Evolutionary conservation across 2,797 vertebrate species (phyloP), one percentile per base, ranked within the genome.

Genomic region (Simalia tracyae): DNA sequence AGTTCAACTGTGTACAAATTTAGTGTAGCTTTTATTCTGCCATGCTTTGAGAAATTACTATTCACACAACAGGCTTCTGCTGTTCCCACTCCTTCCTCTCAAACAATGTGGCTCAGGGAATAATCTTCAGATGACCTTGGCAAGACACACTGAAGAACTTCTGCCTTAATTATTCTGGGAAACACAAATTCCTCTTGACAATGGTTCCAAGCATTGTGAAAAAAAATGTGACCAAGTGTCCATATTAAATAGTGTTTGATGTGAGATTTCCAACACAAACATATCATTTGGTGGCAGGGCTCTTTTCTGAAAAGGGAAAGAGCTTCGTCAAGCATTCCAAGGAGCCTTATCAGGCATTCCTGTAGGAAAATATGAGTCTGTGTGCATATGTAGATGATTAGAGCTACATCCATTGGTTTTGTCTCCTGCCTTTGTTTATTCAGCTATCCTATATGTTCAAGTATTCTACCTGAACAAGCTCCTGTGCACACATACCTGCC

Each of bases 1-100:
- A 97, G 96, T 96, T 97, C 97, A 97, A 96, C 97, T 97, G 97
- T 97, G 97, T 97, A 97, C 94, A 95, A 97, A 97, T 97, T 97
- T 95, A 95, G 94, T 94, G 91, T 96, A 95, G 96, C 94, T 97
- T 92, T 97, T 97, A 95, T 95, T 97, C 95, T 94, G 89, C 89
- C 57, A 57, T 94, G 94, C 94, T 96, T 96, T 96, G 94, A 96
- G 95, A 97, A 96, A 97, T 95, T 97, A 96, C 94, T 95, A 92
- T 94, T 96, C 96, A 94, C 0, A 1, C 87, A 93, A 93, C 24
- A 64, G 87, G 91, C 94, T 92, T 93, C 92, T 90, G 24, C 60
- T 68, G 87, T 68, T 66, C 68, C 89, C 31, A 42, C 54, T 76
- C 56, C 90, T 90, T 89, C 84, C 60, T 90, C 91, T 90, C 91